A percentile compares a stretch with the other conserved stretches of the same genome.
These are phyloP conservation scores for Dicaeum eximium DNA, from an alignment of 2,113 vertebrate genomes.

Conservation along the genomic window DNA sequence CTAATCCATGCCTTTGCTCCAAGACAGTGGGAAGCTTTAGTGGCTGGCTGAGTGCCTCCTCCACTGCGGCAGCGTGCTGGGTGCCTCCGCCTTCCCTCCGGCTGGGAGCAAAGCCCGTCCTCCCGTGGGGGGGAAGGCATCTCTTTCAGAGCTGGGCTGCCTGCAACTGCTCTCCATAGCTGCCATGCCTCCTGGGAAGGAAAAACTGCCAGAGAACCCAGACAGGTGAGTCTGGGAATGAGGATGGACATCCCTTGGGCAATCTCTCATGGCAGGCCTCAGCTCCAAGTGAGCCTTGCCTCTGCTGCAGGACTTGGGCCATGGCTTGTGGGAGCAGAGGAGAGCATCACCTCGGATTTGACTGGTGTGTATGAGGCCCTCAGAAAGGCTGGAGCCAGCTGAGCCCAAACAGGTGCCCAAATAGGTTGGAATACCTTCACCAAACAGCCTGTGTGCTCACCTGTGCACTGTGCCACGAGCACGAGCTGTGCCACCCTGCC, in stretches of 20 bases:
- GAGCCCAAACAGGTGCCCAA: not conserved
- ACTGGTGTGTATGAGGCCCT: not conserved
- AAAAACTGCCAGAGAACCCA: not conserved
- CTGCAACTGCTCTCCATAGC: not conserved
- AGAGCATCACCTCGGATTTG: not conserved
- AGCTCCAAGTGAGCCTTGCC: not conserved
- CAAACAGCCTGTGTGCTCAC: not conserved
- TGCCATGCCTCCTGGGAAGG: not conserved
- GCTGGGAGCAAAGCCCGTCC: not conserved
- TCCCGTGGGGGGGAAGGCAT: not conserved
- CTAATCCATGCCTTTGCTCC: constrained; percentile 51
- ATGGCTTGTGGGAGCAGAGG: not conserved
- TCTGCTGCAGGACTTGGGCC: not conserved
- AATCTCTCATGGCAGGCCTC: not conserved
- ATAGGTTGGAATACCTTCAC: not conserved
- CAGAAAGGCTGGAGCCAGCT: not conserved
- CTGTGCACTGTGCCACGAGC: not conserved
- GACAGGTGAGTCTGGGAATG: not conserved
- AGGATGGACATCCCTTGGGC: not conserved
- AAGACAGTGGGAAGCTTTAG: constrained; percentile 42
- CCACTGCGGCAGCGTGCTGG: not conserved
- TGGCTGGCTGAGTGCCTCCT: constrained; percentile 15
- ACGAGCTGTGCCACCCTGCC: not conserved
- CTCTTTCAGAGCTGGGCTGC: not conserved
- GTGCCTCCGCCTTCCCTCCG: not conserved